A percentile compares a stretch with the other conserved stretches of the same genome.
These are phyloP conservation scores for Osmerus mordax DNA, from an alignment of 2,113 vertebrate genomes.

Conservation along the genomic window DNA sequence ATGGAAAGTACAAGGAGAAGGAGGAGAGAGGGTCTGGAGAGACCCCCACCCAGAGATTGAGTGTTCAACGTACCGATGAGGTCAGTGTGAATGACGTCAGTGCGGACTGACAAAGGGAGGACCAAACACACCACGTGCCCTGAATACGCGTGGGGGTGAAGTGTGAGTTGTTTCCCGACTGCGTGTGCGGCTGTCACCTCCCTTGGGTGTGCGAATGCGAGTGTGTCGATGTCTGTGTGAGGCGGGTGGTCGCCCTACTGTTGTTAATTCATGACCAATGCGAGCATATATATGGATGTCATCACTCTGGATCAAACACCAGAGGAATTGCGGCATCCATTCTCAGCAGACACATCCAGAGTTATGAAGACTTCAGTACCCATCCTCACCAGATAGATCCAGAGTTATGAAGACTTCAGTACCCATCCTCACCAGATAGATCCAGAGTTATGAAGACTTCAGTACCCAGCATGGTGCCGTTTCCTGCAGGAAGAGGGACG, in stretches of 20 bases:
- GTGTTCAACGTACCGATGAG: conserved; percentile 39
- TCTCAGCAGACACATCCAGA: too few relatives aligned
- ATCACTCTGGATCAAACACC: too few relatives aligned
- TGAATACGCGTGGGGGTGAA: not conserved
- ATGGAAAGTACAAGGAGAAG: not conserved
- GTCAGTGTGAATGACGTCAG: conserved; percentile 56
- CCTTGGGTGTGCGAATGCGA: too few relatives aligned
- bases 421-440: not conserved
- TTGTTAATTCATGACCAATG: too few relatives aligned
- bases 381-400: not conserved
- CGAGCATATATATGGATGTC: too few relatives aligned
- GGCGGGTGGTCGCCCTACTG: too few relatives aligned
- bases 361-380: not conserved
- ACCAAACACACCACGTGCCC: conserved; percentile 25
- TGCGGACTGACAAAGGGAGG: conserved; percentile 44
- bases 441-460: conserved; percentile 25
- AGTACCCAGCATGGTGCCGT: conserved; percentile 65
- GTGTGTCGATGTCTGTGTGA: too few relatives aligned
- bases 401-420: not conserved
- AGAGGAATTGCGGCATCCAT: too few relatives aligned
- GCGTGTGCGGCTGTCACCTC: not conserved
- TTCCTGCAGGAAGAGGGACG: conserved; percentile 78
- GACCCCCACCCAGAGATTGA: conserved; percentile 21
- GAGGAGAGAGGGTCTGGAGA: conserved; percentile 36
- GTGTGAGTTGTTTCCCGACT: not conserved